A percentile compares a stretch with the other conserved stretches of the same genome.
phyloP scores from a whole-genome alignment of 2,888 invertebrate species.

The Lampropteryx suffumata region DNA sequence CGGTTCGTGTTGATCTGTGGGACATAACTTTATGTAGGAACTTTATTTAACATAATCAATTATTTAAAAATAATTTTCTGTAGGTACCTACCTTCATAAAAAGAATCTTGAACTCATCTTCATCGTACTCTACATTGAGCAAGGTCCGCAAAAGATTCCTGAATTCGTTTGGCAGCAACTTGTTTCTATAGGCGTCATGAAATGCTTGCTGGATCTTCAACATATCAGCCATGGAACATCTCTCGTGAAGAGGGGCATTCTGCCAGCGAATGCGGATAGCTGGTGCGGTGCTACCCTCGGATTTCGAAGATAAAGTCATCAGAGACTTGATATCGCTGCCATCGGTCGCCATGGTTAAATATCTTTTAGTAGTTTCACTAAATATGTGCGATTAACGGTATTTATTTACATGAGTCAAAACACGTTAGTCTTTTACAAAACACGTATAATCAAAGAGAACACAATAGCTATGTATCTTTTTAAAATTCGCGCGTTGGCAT shows the following conservation, averaged over 20 bases:
- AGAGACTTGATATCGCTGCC: conserved; percentile 60
- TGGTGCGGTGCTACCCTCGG: conserved; percentile 58
- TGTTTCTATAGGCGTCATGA: conserved; percentile 61
- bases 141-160: conserved; percentile 62
- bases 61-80: too few relatives aligned
- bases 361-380: too few relatives aligned
- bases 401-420: too few relatives aligned
- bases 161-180: conserved; percentile 67
- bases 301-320: conserved; percentile 57
- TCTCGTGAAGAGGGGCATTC: conserved; percentile 66
- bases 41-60: too few relatives aligned
- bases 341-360: conserved; percentile 50
- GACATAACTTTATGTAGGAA: too few relatives aligned
- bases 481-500: conserved; percentile 12
- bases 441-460: too few relatives aligned
- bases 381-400: too few relatives aligned
- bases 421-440: too few relatives aligned
- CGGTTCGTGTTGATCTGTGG: conserved; percentile 85
- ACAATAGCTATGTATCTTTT: neutral
- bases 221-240: conserved; percentile 71
- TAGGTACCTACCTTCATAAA: conserved; percentile 79
- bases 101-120: conserved; percentile 83
- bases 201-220: conserved; percentile 73
- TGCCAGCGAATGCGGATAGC: conserved; percentile 46
- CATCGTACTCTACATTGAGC: conserved; percentile 76